These are phyloP conservation scores for Desmophyllum pertusum DNA, from an alignment of 92 coral and sea anemone species.

Conservation along the genomic window DNA sequence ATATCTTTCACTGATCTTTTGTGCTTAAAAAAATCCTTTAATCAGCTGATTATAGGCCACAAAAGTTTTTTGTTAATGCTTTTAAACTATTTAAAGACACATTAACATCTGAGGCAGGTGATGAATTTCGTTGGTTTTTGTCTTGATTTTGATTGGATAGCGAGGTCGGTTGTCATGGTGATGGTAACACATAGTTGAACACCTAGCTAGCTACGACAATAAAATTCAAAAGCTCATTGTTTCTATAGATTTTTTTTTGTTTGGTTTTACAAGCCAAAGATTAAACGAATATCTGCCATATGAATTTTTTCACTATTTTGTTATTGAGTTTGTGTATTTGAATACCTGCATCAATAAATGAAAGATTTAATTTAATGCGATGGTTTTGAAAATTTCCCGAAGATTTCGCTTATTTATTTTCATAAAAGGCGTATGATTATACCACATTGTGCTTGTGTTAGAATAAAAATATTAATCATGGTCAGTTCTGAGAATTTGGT, in stretches of 20 bases:
- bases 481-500: too few relatives aligned
- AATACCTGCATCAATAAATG: not conserved
- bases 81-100: not conserved
- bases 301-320: too few relatives aligned
- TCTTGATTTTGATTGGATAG: not conserved
- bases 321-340: not conserved
- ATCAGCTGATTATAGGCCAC: not conserved
- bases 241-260: not conserved
- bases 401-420: too few relatives aligned
- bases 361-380: too few relatives aligned
- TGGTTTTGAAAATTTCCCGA: too few relatives aligned
- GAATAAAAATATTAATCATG: too few relatives aligned
- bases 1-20: too few relatives aligned
- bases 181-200: not conserved
- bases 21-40: not conserved
- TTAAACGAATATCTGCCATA: not conserved
- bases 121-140: not conserved
- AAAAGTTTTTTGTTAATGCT: not conserved
- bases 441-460: too few relatives aligned
- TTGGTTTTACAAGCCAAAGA: not conserved
- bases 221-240: not conserved
- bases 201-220: not conserved
- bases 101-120: constrained; percentile 3
- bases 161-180: too few relatives aligned
- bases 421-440: too few relatives aligned